Evolutionary conservation across 1,140 invertebrate species (phyloP).

Genomic region (Hesperophylax magnus): DNA sequence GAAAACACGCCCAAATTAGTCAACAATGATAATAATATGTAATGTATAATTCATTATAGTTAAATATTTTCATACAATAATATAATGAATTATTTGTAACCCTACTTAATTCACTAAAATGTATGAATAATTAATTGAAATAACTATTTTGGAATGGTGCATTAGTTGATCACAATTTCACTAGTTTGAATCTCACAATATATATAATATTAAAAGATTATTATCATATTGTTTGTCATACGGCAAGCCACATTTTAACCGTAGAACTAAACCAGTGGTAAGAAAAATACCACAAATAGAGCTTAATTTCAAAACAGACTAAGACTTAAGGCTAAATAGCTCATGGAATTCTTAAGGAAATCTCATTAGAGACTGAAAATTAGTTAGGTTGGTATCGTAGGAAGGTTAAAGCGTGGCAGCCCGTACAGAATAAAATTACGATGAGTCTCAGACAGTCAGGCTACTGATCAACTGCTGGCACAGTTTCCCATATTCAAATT

Average conservation of each 20-base stretch:
- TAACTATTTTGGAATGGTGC: conserved; percentile 57
- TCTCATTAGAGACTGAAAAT: too few relatives aligned
- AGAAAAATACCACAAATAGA: too few relatives aligned
- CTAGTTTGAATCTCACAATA: conserved; percentile 25
- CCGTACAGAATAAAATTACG: neutral
- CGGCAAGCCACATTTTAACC: too few relatives aligned
- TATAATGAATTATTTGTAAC: neutral
- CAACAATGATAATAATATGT: neutral
- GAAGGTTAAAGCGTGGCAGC: neutral
- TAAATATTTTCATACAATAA: too few relatives aligned
- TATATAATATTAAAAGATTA: conserved; percentile 19
- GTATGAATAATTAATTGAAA: conserved; percentile 9
- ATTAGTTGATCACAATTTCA: conserved; percentile 51
- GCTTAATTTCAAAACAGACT: too few relatives aligned
- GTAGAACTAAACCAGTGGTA: too few relatives aligned
- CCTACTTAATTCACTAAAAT: conserved; percentile 13
- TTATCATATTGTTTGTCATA: too few relatives aligned
- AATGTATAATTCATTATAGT: neutral
- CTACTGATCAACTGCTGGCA: conserved; percentile 93
- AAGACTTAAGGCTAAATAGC: too few relatives aligned
- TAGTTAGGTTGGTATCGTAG: neutral
- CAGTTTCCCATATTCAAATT: conserved; percentile 89
- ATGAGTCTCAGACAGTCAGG: conserved; percentile 77
- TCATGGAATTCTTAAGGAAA: too few relatives aligned
- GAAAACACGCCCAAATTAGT: neutral